Evolutionary conservation across 2,113 vertebrate species (phyloP), one percentile per base, ranked within the genome.

Genomic region (Ameiurus melas): DNA sequence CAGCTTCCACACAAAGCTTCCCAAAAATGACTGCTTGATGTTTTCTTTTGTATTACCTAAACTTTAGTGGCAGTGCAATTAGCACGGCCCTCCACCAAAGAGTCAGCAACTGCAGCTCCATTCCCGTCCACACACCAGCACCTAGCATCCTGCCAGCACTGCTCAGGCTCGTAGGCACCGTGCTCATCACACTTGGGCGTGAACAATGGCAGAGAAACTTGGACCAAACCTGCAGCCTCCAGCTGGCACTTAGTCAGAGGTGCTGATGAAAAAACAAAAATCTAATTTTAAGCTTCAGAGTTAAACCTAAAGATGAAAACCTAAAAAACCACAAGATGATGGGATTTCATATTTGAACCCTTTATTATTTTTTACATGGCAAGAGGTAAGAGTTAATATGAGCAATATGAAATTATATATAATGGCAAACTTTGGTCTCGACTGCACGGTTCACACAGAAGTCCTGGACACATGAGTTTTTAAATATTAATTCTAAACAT

Each of bases 101-200:
- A 96, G 92, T 93, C 94, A 73, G 94, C 88, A 13, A 97, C 93
- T 93, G 73, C 17, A 4, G 86, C 93, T 90, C 98, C 98, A 0
- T 94, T 93, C 91, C 93, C 91, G 91, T 97, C 96, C 95, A 95
- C 96, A 77, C 98, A 99, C 98, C 98, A 99, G 96, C 98, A 99
- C 91, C 96, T 95, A 0, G 93, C 96, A 91, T 94, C 73, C 60
- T 87, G 75, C 90, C 93, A 93, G 96, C 98, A 99, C 94, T 99
- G 98, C 91, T 94, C 94, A 79, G 97, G 93, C 91, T 86, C 43
- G 94, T 97, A 99, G 93, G 94, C 92, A 5, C 98, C 98, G 0
- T 95, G 93, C 91, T 94, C 92, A 19, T 99, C 97, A 2, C 98
- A 99, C 91, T 93, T 90, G 0, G 98, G 97, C 86, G 5, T 91